A percentile compares a stretch with the other conserved stretches of the same genome.
Conservation (phyloP, 2,113 vertebrate genomes). For the Etheostoma spectabile region DNA sequence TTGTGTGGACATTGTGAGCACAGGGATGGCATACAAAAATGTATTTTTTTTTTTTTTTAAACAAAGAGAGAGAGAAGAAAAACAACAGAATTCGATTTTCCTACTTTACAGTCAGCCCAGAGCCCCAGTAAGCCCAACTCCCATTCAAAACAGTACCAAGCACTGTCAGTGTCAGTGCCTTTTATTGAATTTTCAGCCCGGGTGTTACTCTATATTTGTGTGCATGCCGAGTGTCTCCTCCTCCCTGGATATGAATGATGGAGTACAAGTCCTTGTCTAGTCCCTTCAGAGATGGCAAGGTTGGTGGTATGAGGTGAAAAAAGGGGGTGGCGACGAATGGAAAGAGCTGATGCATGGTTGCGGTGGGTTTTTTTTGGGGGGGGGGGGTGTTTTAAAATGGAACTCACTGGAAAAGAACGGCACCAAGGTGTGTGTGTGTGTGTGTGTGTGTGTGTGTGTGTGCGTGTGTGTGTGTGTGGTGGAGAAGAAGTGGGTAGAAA, state of each 20-base stretch:
- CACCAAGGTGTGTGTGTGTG: constrained; percentile 34
- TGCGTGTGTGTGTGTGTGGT: too few relatives aligned
- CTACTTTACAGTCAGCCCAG: constrained; percentile 76
- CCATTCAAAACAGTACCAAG: constrained; percentile 71
- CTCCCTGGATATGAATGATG: constrained; percentile 73
- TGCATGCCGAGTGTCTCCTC: constrained; percentile 62
- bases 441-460: background rate
- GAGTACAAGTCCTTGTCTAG: constrained; percentile 72
- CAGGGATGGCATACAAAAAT: constrained; percentile 57
- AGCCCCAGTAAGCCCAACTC: constrained; percentile 68
- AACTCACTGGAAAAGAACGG: constrained; percentile 57
- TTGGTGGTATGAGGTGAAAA: constrained; percentile 47
- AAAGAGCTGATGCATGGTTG: constrained; percentile 21
- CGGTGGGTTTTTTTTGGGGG: background rate
- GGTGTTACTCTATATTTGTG: constrained; percentile 73
- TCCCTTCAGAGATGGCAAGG: constrained; percentile 58
- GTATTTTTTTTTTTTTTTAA: constrained; percentile 23
- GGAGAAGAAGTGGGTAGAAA: constrained; percentile 28
- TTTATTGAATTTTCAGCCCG: constrained; percentile 76
- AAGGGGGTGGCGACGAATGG: constrained; percentile 29
- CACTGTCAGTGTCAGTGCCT: constrained; percentile 66
- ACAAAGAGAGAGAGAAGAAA: constrained; percentile 48
- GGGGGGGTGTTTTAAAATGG: constrained; percentile 20
- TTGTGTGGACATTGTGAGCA: constrained; percentile 46
- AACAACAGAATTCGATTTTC: constrained; percentile 70